Evolutionary conservation across 2,113 vertebrate species (phyloP).

Genomic region (Sylvilagus bachmani): DNA sequence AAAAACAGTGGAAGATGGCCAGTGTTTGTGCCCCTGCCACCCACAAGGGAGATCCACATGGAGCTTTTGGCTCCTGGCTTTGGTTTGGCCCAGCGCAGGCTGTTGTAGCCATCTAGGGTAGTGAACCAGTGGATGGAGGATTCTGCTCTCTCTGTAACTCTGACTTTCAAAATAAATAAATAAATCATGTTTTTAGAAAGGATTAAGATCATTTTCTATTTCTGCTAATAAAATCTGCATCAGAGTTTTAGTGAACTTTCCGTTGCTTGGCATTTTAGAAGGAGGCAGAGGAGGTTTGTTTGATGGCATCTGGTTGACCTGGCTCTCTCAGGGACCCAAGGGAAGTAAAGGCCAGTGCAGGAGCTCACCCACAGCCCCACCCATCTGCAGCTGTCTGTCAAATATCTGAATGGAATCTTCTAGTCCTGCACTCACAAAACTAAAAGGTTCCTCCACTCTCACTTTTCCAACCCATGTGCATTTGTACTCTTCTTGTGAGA

Average conservation of each 20-base stretch:
- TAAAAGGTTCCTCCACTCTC: not conserved
- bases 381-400: rapidly evolving
- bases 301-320: rapidly evolving
- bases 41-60: no score
- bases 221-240: not conserved
- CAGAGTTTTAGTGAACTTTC: not conserved
- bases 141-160: no score
- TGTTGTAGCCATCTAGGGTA: no score
- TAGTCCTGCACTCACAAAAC: not conserved
- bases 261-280: not conserved
- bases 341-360: not conserved
- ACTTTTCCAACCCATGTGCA: not conserved
- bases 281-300: not conserved
- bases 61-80: no score
- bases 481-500: conserved; percentile 5
- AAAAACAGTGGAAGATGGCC: no score
- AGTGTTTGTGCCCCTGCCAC: no score
- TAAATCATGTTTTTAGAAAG: no score
- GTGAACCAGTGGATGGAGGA: no score
- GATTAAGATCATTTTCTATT: not conserved
- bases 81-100: no score
- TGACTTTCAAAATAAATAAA: no score
- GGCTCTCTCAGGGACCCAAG: not conserved
- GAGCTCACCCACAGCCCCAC: not conserved
- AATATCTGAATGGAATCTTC: not conserved